Base-by-base conservation (phyloP, 53 echinoderm and acorn worm species). In the Apostichopus leukothele region DNA sequence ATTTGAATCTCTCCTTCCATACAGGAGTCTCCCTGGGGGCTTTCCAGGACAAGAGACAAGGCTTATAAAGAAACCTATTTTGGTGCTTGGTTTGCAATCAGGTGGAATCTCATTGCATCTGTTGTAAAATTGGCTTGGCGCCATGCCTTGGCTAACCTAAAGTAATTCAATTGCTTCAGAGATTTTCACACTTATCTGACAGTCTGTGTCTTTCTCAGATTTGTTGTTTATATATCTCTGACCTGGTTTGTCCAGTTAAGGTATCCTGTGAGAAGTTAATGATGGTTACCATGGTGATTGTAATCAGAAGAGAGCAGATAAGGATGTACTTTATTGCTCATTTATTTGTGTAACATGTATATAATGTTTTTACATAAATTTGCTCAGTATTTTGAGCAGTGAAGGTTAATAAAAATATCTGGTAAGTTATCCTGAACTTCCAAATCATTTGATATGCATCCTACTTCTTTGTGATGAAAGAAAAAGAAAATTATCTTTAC, bases 101-200 rank as follows among this genome's bases (percentile, higher is more conserved):
- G 81, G 81, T 81, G 81, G 53, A 81, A 59, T 81, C 81, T 54
- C 20, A 81, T 81, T 23, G 81, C 81, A 81, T 81, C 81, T 59
- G 81, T 81, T 55, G 22, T 59, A 18, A 81, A 81, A 81, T 81
- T 81, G 81, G 81, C 81, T 81, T 54, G 81, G 81, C 81, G 81
- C 81, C 81, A 81, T 81, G 81, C 81, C 81, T 81, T 20, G 55
- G 55, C 81, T 59, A 59, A 81, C 81, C 9, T 11, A 81, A 59
- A 54, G 59, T 81, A 81, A 81, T 81, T 81, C 81, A 81, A 81
- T 81, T 81, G 54, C 81, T 81, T 20, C 55, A 9, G 60, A 55
- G 55, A 81, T 55, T 81, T 81, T 81, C 25, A 4, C 81, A 51
- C 81, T 81, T 54, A 81, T 81, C 81, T 81, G 81, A 81, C 81